Percentiles rank a stretch among this genome's conserved stretches.
Evolutionary conservation across 2,888 invertebrate genomes (phyloP).

Genomic region (Plemyria rubiginata): DNA sequence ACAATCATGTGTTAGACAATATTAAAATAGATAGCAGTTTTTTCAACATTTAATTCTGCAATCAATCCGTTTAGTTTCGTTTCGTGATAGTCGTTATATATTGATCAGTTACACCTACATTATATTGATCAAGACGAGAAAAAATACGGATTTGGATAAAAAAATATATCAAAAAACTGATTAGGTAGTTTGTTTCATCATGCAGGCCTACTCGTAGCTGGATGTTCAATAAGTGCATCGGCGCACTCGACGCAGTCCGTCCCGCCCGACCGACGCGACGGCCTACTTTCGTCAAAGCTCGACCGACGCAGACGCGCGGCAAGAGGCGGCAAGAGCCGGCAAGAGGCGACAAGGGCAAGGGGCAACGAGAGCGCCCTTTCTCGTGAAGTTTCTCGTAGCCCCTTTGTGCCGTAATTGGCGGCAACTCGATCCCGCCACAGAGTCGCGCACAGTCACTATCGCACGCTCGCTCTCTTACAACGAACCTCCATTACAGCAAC

Average conservation of each 20-base stretch:
- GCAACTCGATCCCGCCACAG: constrained; percentile 32
- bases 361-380: constrained; percentile 9
- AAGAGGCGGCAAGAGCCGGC: too few relatives aligned
- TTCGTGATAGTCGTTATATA: too few relatives aligned
- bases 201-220: neutral
- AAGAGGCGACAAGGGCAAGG: too few relatives aligned
- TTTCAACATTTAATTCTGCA: too few relatives aligned
- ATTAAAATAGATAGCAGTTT: too few relatives aligned
- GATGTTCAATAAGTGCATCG: neutral
- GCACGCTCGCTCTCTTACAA: constrained; percentile 19
- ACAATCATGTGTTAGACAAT: too few relatives aligned
- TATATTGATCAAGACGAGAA: too few relatives aligned
- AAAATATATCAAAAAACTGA: too few relatives aligned
- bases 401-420: constrained; percentile 32
- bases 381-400: constrained; percentile 24
- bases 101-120: too few relatives aligned
- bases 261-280: neutral
- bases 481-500: constrained; percentile 29
- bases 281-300: constrained; percentile 14
- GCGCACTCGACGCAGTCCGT: neutral
- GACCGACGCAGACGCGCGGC: neutral
- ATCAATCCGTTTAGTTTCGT: too few relatives aligned
- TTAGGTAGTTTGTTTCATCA: neutral
- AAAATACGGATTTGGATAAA: too few relatives aligned
- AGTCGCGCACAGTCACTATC: constrained; percentile 3